These are phyloP conservation scores for Jaculus jaculus DNA, from an alignment of 2,113 vertebrate genomes.

Conservation along the genomic window DNA sequence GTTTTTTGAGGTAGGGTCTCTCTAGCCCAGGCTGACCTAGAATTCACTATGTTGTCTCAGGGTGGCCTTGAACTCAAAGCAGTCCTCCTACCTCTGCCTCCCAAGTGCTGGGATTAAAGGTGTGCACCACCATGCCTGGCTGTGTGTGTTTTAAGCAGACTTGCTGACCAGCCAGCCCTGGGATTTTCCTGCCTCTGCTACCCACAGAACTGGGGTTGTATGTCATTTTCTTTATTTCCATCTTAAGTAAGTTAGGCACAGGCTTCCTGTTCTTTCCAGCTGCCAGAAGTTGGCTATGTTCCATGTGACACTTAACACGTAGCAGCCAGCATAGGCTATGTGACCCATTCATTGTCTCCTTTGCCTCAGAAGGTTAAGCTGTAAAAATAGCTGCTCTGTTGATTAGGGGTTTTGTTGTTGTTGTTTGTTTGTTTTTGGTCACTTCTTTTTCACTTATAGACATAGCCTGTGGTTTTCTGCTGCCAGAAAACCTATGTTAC, in stretches of 20 bases:
- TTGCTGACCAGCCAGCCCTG: too few species aligned
- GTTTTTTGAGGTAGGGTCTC: too few species aligned
- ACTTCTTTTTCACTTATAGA: constrained; percentile 64
- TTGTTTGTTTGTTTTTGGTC: constrained; percentile 52
- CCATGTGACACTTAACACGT: not conserved
- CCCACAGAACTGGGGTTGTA: too few species aligned
- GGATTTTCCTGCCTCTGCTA: too few species aligned
- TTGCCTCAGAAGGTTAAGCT: not conserved
- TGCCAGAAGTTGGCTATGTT: not conserved
- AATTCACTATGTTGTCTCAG: too few species aligned
- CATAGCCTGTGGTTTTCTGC: constrained; percentile 48
- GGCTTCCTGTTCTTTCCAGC: not conserved
- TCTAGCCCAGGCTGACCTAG: too few species aligned
- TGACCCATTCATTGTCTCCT: not conserved
- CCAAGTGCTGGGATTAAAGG: too few species aligned
- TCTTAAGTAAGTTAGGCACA: not conserved
- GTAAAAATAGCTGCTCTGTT: constrained; percentile 56
- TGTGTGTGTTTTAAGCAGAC: too few species aligned
- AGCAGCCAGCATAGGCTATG: not conserved
- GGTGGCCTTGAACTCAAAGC: too few species aligned
- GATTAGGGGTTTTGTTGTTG: constrained; percentile 1
- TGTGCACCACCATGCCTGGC: too few species aligned
- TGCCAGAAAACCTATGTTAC: constrained; percentile 50
- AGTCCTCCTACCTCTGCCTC: too few species aligned
- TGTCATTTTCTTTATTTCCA: not conserved